Percentiles rank a stretch among this genome's conserved stretches.
phyloP scores from a whole-genome alignment of 2,113 vertebrate species.

The Sander lucioperca region DNA sequence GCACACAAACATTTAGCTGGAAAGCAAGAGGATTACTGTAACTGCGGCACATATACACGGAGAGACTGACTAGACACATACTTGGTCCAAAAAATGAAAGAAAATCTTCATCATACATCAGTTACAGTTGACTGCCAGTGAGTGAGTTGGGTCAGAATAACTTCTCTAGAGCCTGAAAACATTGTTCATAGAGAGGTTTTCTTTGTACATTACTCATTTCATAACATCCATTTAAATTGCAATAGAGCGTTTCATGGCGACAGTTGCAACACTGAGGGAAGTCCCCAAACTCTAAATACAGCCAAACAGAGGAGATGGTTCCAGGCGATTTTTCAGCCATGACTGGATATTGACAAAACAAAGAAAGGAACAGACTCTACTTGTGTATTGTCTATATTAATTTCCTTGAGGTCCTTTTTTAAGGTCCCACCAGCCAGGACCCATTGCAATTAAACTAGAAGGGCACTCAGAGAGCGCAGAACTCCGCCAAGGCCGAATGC shows the following conservation, averaged over 20 bases:
- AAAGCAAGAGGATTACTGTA: neutral
- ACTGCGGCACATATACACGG: neutral
- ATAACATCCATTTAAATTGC: conserved; percentile 18
- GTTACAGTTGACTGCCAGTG: conserved; percentile 19
- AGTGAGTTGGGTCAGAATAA: conserved; percentile 21
- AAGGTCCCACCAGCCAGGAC: neutral
- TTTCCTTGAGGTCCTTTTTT: neutral
- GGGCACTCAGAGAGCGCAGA: no score
- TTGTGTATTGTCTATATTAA: neutral
- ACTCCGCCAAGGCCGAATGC: no score
- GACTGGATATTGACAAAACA: neutral
- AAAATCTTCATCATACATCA: neutral
- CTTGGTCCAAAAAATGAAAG: neutral
- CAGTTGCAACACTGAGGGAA: conserved; percentile 10
- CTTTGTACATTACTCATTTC: neutral
- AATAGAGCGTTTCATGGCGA: neutral
- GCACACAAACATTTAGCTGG: neutral
- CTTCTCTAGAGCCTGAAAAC: conserved; percentile 2
- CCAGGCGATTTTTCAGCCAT: neutral
- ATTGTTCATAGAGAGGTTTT: conserved; percentile 4
- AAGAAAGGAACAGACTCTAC: neutral
- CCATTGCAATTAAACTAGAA: neutral
- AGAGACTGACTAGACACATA: neutral
- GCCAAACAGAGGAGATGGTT: conserved; percentile 11
- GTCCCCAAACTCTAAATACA: conserved; percentile 22